Base-by-base conservation (phyloP, 2,113 vertebrate genomes). In the Crypturellus undulatus region DNA sequence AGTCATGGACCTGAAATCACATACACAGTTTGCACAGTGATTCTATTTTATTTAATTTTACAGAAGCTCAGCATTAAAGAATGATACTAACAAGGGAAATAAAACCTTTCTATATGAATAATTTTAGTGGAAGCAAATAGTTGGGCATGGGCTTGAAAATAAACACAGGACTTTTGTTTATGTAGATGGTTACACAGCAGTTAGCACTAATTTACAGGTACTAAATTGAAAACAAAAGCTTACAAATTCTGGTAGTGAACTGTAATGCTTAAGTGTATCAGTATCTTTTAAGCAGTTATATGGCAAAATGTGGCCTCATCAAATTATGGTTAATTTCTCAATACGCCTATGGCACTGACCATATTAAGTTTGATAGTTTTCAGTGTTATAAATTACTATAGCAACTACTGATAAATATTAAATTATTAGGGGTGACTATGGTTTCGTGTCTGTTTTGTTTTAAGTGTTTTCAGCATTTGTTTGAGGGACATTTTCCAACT, bases 361-460 rank as follows among this genome's bases (percentile, higher is more conserved):
- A 75, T 95, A 34, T 84, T 93, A 49, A 92, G 76, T 95, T 90
- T 95, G 90, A 86, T 94, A 70, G 49, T 96, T 95, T 96, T 95
- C 86, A 92, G 64, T 93, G 84, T 91, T 96, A 82, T 42, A 93
- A 81, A 94, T 95, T 96, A 54, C 91, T 90, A 84, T 84, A 94
- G 84, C 86, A 95, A 97, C 92, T 94, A 73, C 80, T 69, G 49
- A 93, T 94, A 97, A 91, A 93, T 96, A 91, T 43, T 78, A 94
- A 95, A 40, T 96, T 73, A 94, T 88, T 96, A 89, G 81, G 79
- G 79, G 47, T 78, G 94, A 60, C 59, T 93, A 10, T 94, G 88
- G 81, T 77, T 94, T 96, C 22, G 58, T 69, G 49, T 90, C 78
- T 97, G 63, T 93, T 96, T 96, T 90, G 43, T 83, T 97, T 60